phyloP scores from a whole-genome alignment of 2,888 invertebrate species.

The Tiliacea citrago region DNA sequence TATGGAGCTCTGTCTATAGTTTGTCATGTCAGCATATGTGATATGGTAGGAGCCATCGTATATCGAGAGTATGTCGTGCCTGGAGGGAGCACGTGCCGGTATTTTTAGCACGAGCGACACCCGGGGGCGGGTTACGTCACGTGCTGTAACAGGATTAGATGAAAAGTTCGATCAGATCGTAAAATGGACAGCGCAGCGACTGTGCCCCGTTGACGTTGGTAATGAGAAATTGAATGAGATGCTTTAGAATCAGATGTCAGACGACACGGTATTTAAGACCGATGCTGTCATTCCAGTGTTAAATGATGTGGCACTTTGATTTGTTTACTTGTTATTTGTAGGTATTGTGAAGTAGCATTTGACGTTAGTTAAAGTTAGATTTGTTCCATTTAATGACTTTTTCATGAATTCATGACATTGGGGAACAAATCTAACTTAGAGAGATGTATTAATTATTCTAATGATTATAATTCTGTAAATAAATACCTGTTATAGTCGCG shows the following conservation, averaged over 20 bases:
- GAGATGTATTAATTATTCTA: too few relatives aligned
- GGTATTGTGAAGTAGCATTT: neutral
- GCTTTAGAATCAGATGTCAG: constrained; percentile 21
- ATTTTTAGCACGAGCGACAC: constrained; percentile 86
- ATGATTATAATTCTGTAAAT: too few relatives aligned
- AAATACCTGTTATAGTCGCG: too few relatives aligned
- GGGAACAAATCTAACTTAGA: too few relatives aligned
- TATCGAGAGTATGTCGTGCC: constrained; percentile 75
- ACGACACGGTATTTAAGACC: constrained; percentile 22
- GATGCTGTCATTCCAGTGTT: constrained; percentile 19
- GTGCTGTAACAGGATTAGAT: constrained; percentile 73
- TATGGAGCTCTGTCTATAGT: constrained; percentile 26
- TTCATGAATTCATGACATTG: too few relatives aligned
- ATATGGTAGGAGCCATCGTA: constrained; percentile 67
- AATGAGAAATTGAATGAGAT: constrained; percentile 51
- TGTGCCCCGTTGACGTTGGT: constrained; percentile 52
- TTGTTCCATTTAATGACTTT: too few relatives aligned
- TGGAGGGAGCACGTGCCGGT: constrained; percentile 83
- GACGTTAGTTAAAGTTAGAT: too few relatives aligned
- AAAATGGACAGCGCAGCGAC: constrained; percentile 50
- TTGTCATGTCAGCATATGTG: constrained; percentile 48
- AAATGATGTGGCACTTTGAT: constrained; percentile 20
- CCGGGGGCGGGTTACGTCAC: constrained; percentile 84
- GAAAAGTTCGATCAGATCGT: constrained; percentile 69
- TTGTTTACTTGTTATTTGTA: constrained; percentile 10